A percentile compares a stretch with the other conserved stretches of the same genome.
Evolutionary conservation across 1,140 invertebrate genomes (phyloP).

Genomic region (Drosophila ambigua): DNA sequence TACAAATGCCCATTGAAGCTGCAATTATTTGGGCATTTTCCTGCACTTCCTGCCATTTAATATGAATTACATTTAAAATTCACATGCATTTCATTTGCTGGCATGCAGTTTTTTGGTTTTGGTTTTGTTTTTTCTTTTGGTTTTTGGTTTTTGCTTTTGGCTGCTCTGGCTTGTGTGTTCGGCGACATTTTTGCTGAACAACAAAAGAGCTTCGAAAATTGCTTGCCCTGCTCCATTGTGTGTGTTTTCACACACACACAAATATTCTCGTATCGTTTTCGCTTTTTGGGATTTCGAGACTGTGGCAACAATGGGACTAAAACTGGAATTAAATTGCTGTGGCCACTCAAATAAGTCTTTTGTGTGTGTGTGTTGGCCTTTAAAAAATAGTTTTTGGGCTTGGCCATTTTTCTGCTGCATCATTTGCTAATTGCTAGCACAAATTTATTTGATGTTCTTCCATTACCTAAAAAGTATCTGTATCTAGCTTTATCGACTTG

Average conservation of each 20-base stretch:
- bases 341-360: constrained; percentile 11
- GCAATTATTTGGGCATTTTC: constrained; percentile 66
- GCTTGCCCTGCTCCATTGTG: constrained; percentile 29
- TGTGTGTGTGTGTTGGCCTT: constrained; percentile 17
- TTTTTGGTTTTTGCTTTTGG: not conserved
- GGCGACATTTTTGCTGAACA: constrained; percentile 23
- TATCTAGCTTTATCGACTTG: not conserved
- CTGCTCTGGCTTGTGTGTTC: not conserved
- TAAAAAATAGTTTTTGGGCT: constrained; percentile 2
- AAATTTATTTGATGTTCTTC: too few species aligned
- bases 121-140: not conserved
- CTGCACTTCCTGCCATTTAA: constrained; percentile 66
- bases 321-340: constrained; percentile 23
- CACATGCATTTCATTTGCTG: constrained; percentile 52
- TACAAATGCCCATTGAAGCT: constrained; percentile 31
- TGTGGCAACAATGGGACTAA: constrained; percentile 19
- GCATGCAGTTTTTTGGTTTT: constrained; percentile 1
- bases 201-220: constrained; percentile 27
- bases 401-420: not conserved
- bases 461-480: too few species aligned
- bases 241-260: constrained; percentile 18
- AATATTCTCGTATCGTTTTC: constrained; percentile 11
- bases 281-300: too few species aligned
- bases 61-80: constrained; percentile 78
- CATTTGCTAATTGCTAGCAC: too few species aligned